Evolutionary conservation across 2,113 vertebrate genomes (phyloP), one percentile per base, ranked within the genome.

Genomic region (Ramphastos sulfuratus): DNA sequence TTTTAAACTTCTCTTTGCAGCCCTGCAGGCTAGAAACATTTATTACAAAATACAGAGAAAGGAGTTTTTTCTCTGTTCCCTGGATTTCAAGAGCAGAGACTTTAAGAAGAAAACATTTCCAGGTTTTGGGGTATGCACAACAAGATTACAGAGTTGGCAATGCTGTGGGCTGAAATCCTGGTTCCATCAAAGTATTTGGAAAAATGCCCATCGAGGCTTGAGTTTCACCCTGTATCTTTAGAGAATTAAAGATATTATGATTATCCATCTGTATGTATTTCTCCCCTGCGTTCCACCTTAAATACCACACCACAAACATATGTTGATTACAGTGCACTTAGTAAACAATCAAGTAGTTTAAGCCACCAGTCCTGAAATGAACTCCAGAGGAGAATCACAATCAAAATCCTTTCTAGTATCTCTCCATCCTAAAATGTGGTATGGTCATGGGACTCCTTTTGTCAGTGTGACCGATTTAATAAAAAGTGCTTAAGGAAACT

Each of bases 1-100:
- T 81, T 92, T 94, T 75, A 92, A 92, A 94, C 16, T 65, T 77
- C 52, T 58, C 52, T 82, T 85, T 66, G 76, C 65, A 91, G 61
- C 30, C 60, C 64, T 59, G 50, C 27, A 90, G 61, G 42, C 60
- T 79, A 87, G 23, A 46, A 95, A 77, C 23, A 71, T 24, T 75
- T 69, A 67, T 61, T 82, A 66, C 5, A 4, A 91, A 83, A 85
- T 60, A 78, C 3, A 64, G 24, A 70, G 33, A 39, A 82, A 79
- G 42, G 56, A 67, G 24, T 65, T 78, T 78, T 12, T 13, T 75
- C 20, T 71, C 76, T 90, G 7, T 39, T 88, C 42, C 33, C 58
- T 1, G 0, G 37, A 75, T 81, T 92, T 92, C 58, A 77, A 25
- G 28, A 90, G 52, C 2, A 3, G 48, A 15, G 24, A 67, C 60